Conservation (phyloP, 2,113 vertebrate species). For the Butorides virescens region DNA sequence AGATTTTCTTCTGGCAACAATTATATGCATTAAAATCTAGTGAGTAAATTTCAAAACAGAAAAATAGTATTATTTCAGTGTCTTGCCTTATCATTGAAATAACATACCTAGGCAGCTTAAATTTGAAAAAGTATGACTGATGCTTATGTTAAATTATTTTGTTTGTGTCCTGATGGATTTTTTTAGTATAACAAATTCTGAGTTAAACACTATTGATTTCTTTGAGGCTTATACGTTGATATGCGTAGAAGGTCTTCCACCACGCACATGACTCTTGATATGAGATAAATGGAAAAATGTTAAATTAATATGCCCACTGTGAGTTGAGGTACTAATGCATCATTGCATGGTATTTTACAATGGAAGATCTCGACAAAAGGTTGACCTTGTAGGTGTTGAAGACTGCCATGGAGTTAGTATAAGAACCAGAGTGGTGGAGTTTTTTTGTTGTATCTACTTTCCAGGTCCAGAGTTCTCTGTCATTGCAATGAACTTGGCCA, state of each 20-base stretch:
- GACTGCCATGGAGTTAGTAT: background rate
- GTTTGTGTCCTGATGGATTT: background rate
- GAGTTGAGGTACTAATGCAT: background rate
- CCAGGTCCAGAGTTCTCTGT: background rate
- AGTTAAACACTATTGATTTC: background rate
- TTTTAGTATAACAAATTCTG: background rate
- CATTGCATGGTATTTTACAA: background rate
- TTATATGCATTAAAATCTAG: background rate
- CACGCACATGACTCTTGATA: background rate
- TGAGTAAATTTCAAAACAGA: background rate
- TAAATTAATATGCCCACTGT: background rate
- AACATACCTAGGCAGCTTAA: background rate
- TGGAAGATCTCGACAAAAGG: background rate
- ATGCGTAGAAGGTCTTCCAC: background rate
- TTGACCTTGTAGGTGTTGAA: background rate
- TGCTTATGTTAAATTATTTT: background rate
- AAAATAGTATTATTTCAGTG: background rate
- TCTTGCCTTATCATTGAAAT: background rate
- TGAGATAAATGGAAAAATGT: background rate
- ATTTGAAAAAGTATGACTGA: background rate
- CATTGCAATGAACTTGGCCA: background rate
- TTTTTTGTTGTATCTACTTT: background rate
- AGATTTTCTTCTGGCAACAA: background rate
- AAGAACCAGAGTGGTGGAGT: background rate
- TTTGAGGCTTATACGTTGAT: background rate